These are phyloP conservation scores for Cartodere bifasciata DNA, from an alignment of 2,888 invertebrate genomes.

Conservation along the genomic window DNA sequence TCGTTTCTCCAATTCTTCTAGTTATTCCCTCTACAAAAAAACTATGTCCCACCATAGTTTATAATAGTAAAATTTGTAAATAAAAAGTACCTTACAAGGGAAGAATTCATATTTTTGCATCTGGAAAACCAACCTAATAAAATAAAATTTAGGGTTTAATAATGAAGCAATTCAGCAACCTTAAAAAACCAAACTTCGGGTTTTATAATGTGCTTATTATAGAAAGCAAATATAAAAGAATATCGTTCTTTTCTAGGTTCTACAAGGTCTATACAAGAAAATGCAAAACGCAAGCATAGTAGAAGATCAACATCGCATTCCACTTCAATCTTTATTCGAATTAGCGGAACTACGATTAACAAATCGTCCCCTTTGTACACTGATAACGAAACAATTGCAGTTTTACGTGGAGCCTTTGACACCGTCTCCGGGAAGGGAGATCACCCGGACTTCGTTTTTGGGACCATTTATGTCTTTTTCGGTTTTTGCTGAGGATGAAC, in stretches of 20 bases:
- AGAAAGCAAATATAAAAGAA: too few relatives aligned
- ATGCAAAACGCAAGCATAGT: slow-evolving; percentile 59
- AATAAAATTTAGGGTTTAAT: too few relatives aligned
- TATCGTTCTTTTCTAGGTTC: slow-evolving; percentile 39
- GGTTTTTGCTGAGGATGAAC: slow-evolving; percentile 87
- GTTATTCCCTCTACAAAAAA: too few relatives aligned
- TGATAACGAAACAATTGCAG: slow-evolving; percentile 53
- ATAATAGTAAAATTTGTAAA: too few relatives aligned
- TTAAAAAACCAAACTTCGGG: too few relatives aligned
- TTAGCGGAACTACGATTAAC: slow-evolving; percentile 67
- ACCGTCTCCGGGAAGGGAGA: slow-evolving; percentile 71
- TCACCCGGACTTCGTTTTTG: slow-evolving; percentile 71
- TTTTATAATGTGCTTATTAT: too few relatives aligned
- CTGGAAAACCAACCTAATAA: too few relatives aligned
- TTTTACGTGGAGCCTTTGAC: slow-evolving; percentile 63
- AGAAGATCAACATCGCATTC: slow-evolving; percentile 50
- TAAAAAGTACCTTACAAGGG: too few relatives aligned
- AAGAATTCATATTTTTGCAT: too few relatives aligned
- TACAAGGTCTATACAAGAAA: slow-evolving; percentile 55
- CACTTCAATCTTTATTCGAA: slow-evolving; percentile 50
- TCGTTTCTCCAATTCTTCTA: too few relatives aligned
- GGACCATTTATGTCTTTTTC: slow-evolving; percentile 89
- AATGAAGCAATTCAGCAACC: too few relatives aligned
- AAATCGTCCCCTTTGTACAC: slow-evolving; percentile 63
- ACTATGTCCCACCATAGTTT: too few relatives aligned